Conservation (phyloP, 2,888 invertebrate genomes). For the Metellina segmentata region DNA sequence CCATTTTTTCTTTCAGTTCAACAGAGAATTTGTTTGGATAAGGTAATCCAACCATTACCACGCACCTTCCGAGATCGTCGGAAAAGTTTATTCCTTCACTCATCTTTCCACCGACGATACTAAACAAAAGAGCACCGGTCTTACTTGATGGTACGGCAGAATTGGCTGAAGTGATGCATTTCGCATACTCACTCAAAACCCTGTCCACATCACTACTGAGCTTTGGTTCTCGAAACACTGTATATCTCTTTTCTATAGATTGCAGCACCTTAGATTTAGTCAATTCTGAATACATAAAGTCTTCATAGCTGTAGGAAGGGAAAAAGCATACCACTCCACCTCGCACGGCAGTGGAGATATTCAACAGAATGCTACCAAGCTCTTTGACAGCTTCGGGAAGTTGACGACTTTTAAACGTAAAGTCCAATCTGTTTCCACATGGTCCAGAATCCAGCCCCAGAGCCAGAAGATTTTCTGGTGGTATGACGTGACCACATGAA, state of each 20-base stretch:
- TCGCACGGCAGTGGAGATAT: constrained; percentile 89
- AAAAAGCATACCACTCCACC: constrained; percentile 97
- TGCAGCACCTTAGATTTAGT: constrained; percentile 85
- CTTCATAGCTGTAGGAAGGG: constrained; percentile 95
- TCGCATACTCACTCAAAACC: constrained; percentile 86
- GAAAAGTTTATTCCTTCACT: constrained; percentile 98
- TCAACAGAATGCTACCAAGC: constrained; percentile 87
- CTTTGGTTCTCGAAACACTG: constrained; percentile 81
- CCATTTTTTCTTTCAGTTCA: constrained; percentile 95
- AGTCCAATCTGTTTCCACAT: constrained; percentile 87
- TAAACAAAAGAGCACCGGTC: constrained; percentile 91
- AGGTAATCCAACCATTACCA: constrained; percentile 96
- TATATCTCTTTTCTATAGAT: constrained; percentile 87
- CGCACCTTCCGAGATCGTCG: constrained; percentile 96
- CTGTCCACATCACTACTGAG: constrained; percentile 85
- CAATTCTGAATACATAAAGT: constrained; percentile 86
- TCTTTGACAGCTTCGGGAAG: constrained; percentile 86
- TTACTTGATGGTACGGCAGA: constrained; percentile 78
- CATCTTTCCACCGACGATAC: constrained; percentile 98
- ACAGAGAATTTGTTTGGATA: constrained; percentile 94
- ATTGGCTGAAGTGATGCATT: constrained; percentile 79
- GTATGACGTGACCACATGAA: constrained; percentile 95
- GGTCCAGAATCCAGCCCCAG: constrained; percentile 89
- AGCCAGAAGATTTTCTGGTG: constrained; percentile 90
- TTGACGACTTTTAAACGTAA: constrained; percentile 88